Conservation (phyloP, 2,797 vertebrate species). For the Danionella dracula region DNA sequence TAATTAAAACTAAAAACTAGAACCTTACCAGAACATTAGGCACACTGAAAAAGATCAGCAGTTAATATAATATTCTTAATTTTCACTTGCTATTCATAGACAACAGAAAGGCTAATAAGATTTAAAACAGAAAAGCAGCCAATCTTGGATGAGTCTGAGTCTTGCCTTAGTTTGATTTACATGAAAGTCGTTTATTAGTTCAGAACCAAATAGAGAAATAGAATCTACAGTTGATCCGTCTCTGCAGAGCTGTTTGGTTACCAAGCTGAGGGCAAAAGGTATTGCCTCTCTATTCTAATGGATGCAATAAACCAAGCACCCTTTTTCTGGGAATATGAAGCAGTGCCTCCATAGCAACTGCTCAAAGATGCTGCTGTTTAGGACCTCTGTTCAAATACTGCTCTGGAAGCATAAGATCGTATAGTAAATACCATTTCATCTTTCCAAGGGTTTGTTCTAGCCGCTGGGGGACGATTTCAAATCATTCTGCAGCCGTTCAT, state of each 20-base stretch:
- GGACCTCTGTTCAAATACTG: conserved; percentile 23
- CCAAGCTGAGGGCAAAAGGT: background rate
- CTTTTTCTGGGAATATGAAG: conserved; percentile 9
- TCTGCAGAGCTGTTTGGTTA: conserved; percentile 8
- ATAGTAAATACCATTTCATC: conserved; percentile 13
- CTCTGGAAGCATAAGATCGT: background rate
- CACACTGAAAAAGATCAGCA: no score
- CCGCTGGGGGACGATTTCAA: background rate
- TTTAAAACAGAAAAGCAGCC: no score
- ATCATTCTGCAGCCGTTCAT: background rate
- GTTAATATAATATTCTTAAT: no score
- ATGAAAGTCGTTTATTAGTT: no score
- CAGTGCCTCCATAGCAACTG: conserved; percentile 19
- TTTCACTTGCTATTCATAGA: no score
- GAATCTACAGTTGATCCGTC: background rate
- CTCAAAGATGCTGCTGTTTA: background rate
- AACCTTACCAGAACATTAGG: no score
- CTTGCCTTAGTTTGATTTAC: no score
- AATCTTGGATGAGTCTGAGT: no score
- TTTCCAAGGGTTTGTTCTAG: background rate
- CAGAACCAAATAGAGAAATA: no score
- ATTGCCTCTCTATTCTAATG: background rate
- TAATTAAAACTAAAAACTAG: no score
- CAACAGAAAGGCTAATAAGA: no score
- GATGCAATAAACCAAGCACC: background rate